Percentiles rank a stretch among this genome's conserved stretches.
Conservation (phyloP, 2,888 invertebrate genomes). For the Blomia tropicalis region DNA sequence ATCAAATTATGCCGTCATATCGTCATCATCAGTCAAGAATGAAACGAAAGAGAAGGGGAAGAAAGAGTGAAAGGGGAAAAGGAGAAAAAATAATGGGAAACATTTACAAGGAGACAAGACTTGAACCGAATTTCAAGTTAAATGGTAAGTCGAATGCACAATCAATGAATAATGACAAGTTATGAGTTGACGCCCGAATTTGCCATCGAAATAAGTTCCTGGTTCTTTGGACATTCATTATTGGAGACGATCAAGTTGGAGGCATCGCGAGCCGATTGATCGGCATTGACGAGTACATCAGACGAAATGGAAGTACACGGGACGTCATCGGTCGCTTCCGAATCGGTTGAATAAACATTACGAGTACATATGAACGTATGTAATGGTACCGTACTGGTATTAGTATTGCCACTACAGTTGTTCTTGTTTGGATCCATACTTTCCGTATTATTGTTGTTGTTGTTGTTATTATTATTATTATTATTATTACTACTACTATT, state of each 20-base stretch:
- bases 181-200: slow-evolving; percentile 5
- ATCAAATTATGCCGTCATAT: neutral
- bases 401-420: neutral
- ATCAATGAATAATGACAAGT: too few relatives aligned
- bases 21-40: neutral
- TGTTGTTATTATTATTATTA: neutral
- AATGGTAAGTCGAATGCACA: too few relatives aligned
- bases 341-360: neutral
- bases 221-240: neutral
- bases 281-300: neutral
- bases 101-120: too few relatives aligned
- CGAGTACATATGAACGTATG: slow-evolving; percentile 1
- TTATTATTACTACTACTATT: neutral
- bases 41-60: neutral
- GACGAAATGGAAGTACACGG: neutral
- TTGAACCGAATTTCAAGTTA: too few relatives aligned
- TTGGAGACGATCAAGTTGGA: neutral
- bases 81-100: neutral
- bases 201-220: neutral
- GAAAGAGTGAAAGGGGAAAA: neutral
- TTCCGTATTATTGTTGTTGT: neutral
- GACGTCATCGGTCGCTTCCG: neutral
- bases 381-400: neutral
- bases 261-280: neutral
- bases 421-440: neutral